phyloP scores from a whole-genome alignment of 1,140 invertebrate species.

The Orius insidiosus region DNA sequence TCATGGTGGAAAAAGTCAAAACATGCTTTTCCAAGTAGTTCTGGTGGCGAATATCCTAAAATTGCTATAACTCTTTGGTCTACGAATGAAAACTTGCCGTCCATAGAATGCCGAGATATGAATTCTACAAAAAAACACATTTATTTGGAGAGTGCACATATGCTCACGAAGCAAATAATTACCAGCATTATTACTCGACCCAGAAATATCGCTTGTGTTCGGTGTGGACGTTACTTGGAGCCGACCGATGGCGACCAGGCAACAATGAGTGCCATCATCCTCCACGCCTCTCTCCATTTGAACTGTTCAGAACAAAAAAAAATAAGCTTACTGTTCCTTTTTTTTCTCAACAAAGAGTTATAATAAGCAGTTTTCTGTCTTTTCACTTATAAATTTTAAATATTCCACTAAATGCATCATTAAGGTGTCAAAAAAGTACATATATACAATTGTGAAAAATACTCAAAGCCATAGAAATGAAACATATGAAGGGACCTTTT shows the following conservation, averaged over 20 bases:
- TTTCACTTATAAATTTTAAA: too few species aligned
- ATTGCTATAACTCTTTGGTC: slow-evolving; percentile 85
- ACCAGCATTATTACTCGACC: slow-evolving; percentile 56
- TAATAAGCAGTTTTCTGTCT: too few species aligned
- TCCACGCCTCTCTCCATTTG: slow-evolving; percentile 59
- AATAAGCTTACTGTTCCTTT: background rate
- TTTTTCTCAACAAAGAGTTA: too few species aligned
- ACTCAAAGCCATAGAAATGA: too few species aligned
- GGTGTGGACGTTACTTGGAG: slow-evolving; percentile 91
- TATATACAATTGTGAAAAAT: too few species aligned
- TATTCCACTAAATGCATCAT: too few species aligned
- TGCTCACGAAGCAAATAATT: too few species aligned
- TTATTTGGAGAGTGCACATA: too few species aligned
- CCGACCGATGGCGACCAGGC: slow-evolving; percentile 92
- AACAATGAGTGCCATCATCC: slow-evolving; percentile 79
- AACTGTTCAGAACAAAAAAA: background rate
- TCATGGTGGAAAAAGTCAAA: slow-evolving; percentile 95
- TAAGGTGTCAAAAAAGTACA: too few species aligned
- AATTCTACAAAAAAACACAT: slow-evolving; percentile 52
- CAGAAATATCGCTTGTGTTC: slow-evolving; percentile 72
- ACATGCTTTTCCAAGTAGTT: slow-evolving; percentile 83
- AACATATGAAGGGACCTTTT: too few species aligned
- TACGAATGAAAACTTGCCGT: slow-evolving; percentile 96
- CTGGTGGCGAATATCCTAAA: slow-evolving; percentile 81
- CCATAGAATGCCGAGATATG: slow-evolving; percentile 82